These are phyloP conservation scores for Alouatta palliata DNA, from an alignment of 2,113 vertebrate species.

Conservation along the genomic window DNA sequence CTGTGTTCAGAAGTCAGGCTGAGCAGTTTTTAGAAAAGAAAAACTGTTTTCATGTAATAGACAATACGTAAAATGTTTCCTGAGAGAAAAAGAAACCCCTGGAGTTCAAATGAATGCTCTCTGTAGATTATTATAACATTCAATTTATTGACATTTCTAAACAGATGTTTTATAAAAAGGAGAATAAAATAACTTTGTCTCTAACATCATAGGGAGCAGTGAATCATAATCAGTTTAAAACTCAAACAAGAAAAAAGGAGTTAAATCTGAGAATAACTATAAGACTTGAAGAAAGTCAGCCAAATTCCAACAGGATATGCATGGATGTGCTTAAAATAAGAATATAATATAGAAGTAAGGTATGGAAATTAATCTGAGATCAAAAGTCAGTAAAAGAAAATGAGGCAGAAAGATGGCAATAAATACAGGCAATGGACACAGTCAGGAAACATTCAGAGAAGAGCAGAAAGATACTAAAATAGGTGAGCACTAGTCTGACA, in stretches of 20 bases:
- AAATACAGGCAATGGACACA: not conserved
- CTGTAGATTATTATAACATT: not conserved
- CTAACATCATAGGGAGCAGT: not conserved
- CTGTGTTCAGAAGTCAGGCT: not conserved
- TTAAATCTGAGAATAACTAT: not conserved
- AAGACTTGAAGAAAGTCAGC: not conserved
- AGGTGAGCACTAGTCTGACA: not conserved
- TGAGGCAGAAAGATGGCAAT: not conserved
- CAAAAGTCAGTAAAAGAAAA: not conserved
- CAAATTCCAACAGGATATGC: not conserved
- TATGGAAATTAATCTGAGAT: not conserved
- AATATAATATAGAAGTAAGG: not conserved
- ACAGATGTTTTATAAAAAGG: not conserved
- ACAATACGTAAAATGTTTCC: not conserved
- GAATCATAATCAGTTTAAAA: not conserved
- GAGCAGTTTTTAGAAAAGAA: not conserved
- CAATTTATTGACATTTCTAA: not conserved
- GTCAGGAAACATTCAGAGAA: not conserved
- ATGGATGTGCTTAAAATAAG: not conserved
- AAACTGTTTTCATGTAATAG: constrained; percentile 33
- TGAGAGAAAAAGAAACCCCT: not conserved
- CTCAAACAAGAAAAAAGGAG: not conserved
- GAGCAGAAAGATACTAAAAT: not conserved
- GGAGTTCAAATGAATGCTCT: not conserved
- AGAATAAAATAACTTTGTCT: not conserved